Percentiles rank a stretch among this genome's conserved stretches.
phyloP scores from a whole-genome alignment of 2,797 vertebrate species.

The Channallabes apus region DNA sequence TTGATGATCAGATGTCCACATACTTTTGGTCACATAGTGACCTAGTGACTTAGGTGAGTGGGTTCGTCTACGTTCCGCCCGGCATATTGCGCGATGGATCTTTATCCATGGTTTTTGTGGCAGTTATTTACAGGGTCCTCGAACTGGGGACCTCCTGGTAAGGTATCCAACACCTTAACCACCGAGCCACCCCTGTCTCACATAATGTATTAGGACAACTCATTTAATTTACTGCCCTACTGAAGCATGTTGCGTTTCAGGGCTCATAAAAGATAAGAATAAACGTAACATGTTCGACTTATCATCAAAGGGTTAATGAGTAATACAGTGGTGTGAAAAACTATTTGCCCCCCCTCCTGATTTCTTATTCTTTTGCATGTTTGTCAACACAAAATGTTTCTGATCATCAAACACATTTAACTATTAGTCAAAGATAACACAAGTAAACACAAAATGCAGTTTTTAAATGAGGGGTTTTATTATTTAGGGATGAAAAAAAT shows the following conservation, averaged over 20 bases:
- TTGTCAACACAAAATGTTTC: no score
- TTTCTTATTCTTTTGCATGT: no score
- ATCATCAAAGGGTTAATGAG: not conserved
- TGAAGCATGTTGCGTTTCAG: not conserved
- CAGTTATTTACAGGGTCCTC: not conserved
- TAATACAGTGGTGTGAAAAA: no score
- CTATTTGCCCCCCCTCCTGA: no score
- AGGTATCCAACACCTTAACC: not conserved
- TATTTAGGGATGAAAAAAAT: no score
- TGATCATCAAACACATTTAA: no score
- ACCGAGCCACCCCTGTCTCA: not conserved
- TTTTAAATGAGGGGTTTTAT: no score
- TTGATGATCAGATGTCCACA: not conserved
- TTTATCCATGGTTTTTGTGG: not conserved
- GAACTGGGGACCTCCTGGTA: not conserved
- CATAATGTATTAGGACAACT: not conserved
- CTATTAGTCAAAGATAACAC: no score
- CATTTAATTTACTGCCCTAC: not conserved
- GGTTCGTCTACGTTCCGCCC: no score
- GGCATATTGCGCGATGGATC: not conserved
- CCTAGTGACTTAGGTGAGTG: no score
- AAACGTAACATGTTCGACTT: not conserved
- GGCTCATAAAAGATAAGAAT: not conserved
- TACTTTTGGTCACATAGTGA: not conserved
- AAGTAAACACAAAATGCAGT: no score